phyloP scores from a whole-genome alignment of 2,797 vertebrate species.

The Nyctibius grandis region DNA sequence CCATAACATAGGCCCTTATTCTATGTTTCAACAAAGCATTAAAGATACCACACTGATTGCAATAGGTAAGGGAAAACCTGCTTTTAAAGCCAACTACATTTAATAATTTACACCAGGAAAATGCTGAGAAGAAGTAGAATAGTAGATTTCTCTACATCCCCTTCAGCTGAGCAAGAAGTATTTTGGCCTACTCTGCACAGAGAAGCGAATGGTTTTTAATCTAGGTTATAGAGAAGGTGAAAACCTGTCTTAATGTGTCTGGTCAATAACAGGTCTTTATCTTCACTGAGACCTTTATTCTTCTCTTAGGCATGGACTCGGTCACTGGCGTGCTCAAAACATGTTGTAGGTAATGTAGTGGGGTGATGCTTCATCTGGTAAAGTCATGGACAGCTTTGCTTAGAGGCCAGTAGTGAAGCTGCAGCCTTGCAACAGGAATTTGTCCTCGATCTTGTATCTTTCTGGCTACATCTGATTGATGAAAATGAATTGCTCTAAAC shows the following conservation, averaged over 20 bases:
- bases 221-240: not conserved
- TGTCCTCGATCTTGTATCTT: not conserved
- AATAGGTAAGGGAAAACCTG: not conserved
- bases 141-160: not conserved
- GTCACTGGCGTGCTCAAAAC: not conserved
- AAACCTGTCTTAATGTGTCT: not conserved
- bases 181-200: not conserved
- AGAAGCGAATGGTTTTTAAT: not conserved
- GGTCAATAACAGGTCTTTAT: not conserved
- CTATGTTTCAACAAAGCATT: not conserved
- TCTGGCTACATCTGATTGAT: not conserved
- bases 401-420: not conserved
- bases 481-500: not conserved
- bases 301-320: fast-evolving
- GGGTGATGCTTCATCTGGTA: not conserved
- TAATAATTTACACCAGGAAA: not conserved
- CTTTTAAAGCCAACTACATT: not conserved
- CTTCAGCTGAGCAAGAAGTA: not conserved
- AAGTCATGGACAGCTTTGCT: not conserved
- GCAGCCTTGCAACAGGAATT: not conserved
- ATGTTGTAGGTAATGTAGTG: not conserved
- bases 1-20: not conserved
- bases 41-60: not conserved
- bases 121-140: not conserved
- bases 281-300: not conserved